Evolutionary conservation across 2,797 vertebrate species (phyloP), one percentile per base, ranked within the genome.

Genomic region (Coreius guichenoti): DNA sequence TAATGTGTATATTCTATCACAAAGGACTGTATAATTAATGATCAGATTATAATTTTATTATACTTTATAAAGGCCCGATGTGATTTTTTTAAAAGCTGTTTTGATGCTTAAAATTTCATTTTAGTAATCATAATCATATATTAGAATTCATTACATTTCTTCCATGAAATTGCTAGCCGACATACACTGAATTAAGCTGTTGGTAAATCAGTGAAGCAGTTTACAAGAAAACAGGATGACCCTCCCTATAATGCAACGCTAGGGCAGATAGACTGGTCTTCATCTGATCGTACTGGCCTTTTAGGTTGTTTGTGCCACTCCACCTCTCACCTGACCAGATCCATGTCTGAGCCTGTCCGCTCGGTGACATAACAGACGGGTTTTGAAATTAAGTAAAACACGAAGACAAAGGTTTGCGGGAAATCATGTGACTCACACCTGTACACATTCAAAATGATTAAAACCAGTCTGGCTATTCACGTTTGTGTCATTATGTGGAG

Each of bases 311-410:
- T 43, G n/a, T 72, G 36, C 14, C 63, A 47, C 74, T 65, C 36
- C 26, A 31, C 63, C 61, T 78, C 68, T 72, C 84, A 80, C 69
- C 69, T 19, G 23, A 81, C 78, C 84, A 31, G 31, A 86, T 74
- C 69, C 78, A 8, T 68, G 84, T 68, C 58, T 81, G 33, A 70
- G 23, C 84, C 36, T 81, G 78, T 31, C 39, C 3, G 23, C n/a
- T 72, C 45, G 0, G 12, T 56, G 33, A 74, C 54, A 79, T 82
- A 14, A 68, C 31, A 49, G n/a, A 77, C 65, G 16, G 16, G 14
- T 63, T 68, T 69, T 36, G 69, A 58, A 76, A 77, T 54, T 12
- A 83, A 65, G 7, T 31, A 29, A 78, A 58, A 29, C n/a, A 69
- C 19, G 1, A 5, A 72, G 67, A 61, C 67, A n/a, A 58, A 73